Percentiles rank a stretch among this genome's conserved stretches.
These are phyloP conservation scores for Cheilosia variabilis DNA, from an alignment of 2,888 invertebrate species.

Conservation along the genomic window DNA sequence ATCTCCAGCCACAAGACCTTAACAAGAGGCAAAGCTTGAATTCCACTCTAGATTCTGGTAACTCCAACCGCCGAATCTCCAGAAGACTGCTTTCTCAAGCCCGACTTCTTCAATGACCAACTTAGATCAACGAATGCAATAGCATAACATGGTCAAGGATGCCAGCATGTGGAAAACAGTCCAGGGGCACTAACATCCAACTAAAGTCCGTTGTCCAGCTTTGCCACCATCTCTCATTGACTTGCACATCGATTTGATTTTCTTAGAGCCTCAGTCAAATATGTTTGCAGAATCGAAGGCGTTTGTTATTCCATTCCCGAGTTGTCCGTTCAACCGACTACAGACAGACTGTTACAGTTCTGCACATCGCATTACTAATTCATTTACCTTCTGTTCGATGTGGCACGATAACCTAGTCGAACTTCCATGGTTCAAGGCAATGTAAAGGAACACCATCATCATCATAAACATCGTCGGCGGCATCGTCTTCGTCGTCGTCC, in stretches of 20 bases:
- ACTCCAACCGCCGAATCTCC: no score
- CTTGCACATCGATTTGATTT: neutral
- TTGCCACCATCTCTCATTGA: neutral
- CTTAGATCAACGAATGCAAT: no score
- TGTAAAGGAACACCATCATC: constrained; percentile 23
- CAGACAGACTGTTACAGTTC: neutral
- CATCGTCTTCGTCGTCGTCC: neutral
- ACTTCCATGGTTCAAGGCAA: constrained; percentile 21
- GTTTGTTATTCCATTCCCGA: constrained; percentile 35
- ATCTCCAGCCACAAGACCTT: no score
- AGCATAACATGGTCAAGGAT: no score
- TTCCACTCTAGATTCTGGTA: no score
- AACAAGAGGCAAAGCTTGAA: no score
- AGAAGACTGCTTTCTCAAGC: no score
- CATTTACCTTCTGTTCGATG: constrained; percentile 32
- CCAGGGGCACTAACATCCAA: no score
- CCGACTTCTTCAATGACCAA: no score
- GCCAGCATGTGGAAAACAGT: no score
- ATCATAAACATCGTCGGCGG: constrained; percentile 26
- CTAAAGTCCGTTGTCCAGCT: neutral
- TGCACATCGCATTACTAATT: constrained; percentile 37
- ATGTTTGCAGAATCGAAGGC: neutral
- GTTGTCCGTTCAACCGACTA: constrained; percentile 3
- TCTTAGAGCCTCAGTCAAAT: neutral
- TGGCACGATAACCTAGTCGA: constrained; percentile 33